Base-by-base conservation (phyloP, 2,113 vertebrate genomes). In the Nycticryphes semicollaris region DNA sequence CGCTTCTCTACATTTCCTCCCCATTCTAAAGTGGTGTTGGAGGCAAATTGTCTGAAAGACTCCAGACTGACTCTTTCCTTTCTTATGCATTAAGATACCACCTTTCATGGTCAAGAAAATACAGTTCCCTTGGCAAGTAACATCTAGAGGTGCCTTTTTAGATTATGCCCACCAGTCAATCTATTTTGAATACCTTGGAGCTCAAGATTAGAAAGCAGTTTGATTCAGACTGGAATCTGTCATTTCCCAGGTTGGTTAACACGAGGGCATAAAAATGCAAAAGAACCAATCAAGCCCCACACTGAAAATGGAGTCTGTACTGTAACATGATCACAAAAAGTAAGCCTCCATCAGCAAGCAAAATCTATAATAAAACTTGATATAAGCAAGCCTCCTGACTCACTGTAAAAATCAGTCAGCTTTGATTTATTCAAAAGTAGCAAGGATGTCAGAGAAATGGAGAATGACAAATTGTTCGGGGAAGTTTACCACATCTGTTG, bases 351-450 rank as follows among this genome's bases (percentile, higher is more conserved):
- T 82, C 89, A 89, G 69, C 47, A 84, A 80, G 78, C 18, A 70
- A 82, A 91, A 91, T 87, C 80, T 89, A 12, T 89, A 78, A 84
- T 67, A 89, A 84, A 84, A 81, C 30, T 70, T 84, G 77, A 78
- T 89, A 75, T 51, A 84, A 79, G 66, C 69, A 87, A 64, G 19
- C 66, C n/a, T 89, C 45, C 73, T 83, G 84, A 78, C 64, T 54
- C 41, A n/a, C 77, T 90, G 54, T 72, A 92, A 93, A 89, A 87
- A 66, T 87, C 73, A 78, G 50, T 85, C 91, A 91, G 53, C 45
- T 93, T 85, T 9, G 7, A 77, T 94, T 74, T 93, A 89, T 90
- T 91, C 82, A 92, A 62, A 91, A 94, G 84, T 89, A 86, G 64
- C 39, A 82, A 76, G 81, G 66, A 79, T 80, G 87, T 82, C 89